Percentiles rank a stretch among this genome's conserved stretches.
Evolutionary conservation across 2,888 invertebrate species (phyloP).

Genomic region (Phyto melanocephala): DNA sequence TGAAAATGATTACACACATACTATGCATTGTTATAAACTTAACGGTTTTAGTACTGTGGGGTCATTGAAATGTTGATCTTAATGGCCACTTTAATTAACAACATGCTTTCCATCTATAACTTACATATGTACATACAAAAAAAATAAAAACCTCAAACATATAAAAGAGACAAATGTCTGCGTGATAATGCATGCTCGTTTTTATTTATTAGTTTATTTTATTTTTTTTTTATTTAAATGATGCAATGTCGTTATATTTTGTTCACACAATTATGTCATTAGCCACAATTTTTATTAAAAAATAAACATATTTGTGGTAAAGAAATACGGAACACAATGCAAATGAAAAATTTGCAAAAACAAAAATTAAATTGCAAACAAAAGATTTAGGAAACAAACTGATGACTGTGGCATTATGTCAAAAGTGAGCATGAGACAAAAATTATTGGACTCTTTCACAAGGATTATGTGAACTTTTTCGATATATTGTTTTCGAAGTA

Average conservation of each 20-base stretch:
- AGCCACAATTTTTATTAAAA: not conserved
- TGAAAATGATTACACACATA: not conserved
- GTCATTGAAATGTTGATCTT: not conserved
- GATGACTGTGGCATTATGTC: not conserved
- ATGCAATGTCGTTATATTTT: constrained; percentile 15
- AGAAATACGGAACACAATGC: too few relatives aligned
- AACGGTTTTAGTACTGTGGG: not conserved
- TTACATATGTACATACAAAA: too few relatives aligned
- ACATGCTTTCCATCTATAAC: too few relatives aligned
- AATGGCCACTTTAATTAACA: constrained; percentile 30
- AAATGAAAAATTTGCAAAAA: not conserved
- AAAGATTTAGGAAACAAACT: constrained; percentile 16
- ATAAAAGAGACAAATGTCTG: not conserved
- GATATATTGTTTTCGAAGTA: too few relatives aligned
- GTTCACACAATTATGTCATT: constrained; percentile 45
- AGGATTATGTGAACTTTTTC: too few relatives aligned
- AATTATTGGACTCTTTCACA: too few relatives aligned
- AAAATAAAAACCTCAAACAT: not conserved
- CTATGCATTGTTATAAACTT: not conserved
- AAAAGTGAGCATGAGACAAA: too few relatives aligned
- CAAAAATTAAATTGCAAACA: not conserved
- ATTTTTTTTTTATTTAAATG: not conserved
- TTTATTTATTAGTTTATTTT: too few relatives aligned
- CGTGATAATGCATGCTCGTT: too few relatives aligned
- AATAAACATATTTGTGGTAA: not conserved